phyloP scores from a whole-genome alignment of 2,888 invertebrate genomes.

The Melanophora roralis region DNA sequence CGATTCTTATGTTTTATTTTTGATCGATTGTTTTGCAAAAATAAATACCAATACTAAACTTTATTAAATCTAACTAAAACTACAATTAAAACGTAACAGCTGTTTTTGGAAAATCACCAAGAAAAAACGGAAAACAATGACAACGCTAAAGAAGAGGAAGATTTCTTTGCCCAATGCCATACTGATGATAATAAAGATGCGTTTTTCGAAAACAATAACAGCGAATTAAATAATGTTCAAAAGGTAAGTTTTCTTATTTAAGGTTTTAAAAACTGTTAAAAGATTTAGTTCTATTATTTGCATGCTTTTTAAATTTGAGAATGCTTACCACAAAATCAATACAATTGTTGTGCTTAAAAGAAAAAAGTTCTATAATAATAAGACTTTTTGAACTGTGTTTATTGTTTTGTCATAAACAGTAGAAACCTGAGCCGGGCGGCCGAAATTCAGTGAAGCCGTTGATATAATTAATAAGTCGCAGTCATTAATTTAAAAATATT shows the following conservation, averaged over 20 bases:
- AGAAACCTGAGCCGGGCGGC: no score
- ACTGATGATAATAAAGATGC: constrained; percentile 76
- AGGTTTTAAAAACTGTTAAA: no score
- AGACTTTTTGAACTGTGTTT: no score
- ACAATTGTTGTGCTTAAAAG: no score
- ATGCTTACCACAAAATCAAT: no score
- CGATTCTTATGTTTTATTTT: constrained; percentile 31
- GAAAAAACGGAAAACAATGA: constrained; percentile 81
- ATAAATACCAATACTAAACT: neutral
- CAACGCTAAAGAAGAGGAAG: constrained; percentile 82
- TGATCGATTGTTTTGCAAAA: constrained; percentile 27
- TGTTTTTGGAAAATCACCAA: constrained; percentile 83
- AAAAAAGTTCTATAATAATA: no score
- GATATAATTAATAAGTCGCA: no score
- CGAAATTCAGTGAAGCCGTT: no score
- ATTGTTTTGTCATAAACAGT: no score
- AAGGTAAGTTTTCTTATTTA: constrained; percentile 81
- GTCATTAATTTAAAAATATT: no score
- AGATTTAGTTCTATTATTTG: neutral
- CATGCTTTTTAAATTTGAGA: constrained; percentile 1
- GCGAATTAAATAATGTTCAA: constrained; percentile 71
- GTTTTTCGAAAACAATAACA: constrained; percentile 76
- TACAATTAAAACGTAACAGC: constrained; percentile 77
- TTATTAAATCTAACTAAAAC: neutral
- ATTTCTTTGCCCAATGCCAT: constrained; percentile 92